Conservation (phyloP, 2,113 vertebrate species). For the Thunnus thynnus region DNA sequence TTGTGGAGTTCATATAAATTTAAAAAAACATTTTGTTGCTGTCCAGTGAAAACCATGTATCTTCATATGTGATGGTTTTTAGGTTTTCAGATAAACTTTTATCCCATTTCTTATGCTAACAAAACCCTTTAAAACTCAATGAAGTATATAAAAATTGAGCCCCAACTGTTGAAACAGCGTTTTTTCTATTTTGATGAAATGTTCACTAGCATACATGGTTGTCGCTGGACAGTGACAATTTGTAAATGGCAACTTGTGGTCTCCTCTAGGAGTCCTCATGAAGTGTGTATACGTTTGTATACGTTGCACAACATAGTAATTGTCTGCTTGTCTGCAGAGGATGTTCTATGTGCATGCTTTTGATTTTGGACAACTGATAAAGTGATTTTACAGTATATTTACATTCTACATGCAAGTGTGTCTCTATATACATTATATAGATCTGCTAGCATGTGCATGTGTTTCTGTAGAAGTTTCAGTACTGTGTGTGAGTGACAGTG, state of each 20-base stretch:
- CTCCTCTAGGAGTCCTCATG: slow-evolving; percentile 57
- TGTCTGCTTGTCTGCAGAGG: not conserved
- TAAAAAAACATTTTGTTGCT: not conserved
- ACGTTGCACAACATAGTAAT: not conserved
- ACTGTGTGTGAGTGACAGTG: not conserved
- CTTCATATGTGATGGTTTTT: not conserved
- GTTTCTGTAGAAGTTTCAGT: not conserved
- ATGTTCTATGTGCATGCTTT: not conserved
- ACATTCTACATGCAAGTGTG: not conserved
- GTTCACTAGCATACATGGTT: not conserved
- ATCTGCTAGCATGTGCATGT: not conserved
- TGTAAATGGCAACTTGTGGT: slow-evolving; percentile 50
- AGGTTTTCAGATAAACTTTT: not conserved
- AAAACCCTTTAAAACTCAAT: not conserved
- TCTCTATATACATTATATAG: not conserved
- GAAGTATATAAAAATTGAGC: not conserved
- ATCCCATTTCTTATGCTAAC: not conserved
- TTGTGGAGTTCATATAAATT: not conserved
- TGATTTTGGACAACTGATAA: not conserved
- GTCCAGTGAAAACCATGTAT: slow-evolving; percentile 17
- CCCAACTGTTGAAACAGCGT: not conserved
- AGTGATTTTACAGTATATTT: not conserved
- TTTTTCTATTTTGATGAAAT: not conserved
- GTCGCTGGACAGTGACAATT: not conserved
- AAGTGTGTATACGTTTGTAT: slow-evolving; percentile 16